Evolutionary conservation across 2,797 vertebrate species (phyloP).

Genomic region (Malurus splendens): DNA sequence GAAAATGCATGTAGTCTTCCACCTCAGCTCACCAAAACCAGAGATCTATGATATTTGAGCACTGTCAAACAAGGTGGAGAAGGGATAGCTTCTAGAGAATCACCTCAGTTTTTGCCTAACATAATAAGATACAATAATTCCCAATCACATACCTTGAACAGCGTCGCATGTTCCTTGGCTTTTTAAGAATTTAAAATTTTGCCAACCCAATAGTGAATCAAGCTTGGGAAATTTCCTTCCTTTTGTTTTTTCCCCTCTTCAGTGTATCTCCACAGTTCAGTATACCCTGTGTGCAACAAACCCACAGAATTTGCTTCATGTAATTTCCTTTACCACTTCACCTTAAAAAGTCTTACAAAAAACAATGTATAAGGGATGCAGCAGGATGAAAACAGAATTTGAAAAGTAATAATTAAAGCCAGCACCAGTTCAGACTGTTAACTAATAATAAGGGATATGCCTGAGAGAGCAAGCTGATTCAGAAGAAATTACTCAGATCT

Average conservation of each 20-base stretch:
- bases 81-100: neutral
- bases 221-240: neutral
- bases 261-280: neutral
- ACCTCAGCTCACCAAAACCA: neutral
- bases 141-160: neutral
- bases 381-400: neutral
- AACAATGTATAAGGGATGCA: neutral
- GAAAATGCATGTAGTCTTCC: neutral
- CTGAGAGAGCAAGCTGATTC: constrained; percentile 8
- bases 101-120: neutral
- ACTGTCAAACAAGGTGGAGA: neutral
- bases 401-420: neutral
- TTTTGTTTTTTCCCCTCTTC: neutral
- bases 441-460: neutral
- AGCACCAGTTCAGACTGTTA: neutral
- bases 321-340: neutral
- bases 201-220: neutral
- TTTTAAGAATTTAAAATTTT: neutral
- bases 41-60: neutral
- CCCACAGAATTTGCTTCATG: neutral
- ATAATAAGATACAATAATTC: neutral
- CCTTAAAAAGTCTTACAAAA: neutral
- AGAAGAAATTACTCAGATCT: constrained; percentile 17
- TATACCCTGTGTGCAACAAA: neutral
- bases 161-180: neutral